Evolutionary conservation across 1,140 invertebrate species (phyloP).

Genomic region (Scaptomyza pallida): DNA sequence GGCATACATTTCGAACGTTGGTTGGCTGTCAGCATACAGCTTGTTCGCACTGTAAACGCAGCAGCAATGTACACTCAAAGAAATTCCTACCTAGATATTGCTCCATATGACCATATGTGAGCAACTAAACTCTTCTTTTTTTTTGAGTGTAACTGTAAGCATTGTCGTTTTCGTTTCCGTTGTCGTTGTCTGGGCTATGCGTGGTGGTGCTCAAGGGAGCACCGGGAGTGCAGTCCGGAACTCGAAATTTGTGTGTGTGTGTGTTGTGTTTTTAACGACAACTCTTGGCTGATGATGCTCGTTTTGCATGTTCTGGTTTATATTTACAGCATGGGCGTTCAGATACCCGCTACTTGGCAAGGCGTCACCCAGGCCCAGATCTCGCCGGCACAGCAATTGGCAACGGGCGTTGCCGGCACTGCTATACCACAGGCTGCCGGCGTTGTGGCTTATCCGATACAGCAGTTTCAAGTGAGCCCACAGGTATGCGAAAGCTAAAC

Average conservation of each 20-base stretch:
- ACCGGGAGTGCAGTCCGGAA: constrained; percentile 8
- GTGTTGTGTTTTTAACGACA: no score
- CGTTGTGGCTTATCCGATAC: constrained; percentile 92
- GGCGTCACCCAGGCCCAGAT: constrained; percentile 86
- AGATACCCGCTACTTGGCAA: constrained; percentile 88
- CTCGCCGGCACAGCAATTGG: constrained; percentile 86
- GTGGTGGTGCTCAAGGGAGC: constrained; percentile 50
- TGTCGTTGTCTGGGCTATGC: constrained; percentile 4
- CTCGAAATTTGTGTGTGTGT: constrained; percentile 17
- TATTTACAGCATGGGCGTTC: constrained; percentile 89
- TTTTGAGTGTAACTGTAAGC: no score
- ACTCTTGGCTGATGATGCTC: constrained; percentile 35
- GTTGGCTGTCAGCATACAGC: constrained; percentile 52
- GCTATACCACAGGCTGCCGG: constrained; percentile 87
- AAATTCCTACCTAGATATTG: no score
- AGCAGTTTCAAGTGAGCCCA: constrained; percentile 91
- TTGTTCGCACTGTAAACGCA: constrained; percentile 3
- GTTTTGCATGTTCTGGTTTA: constrained; percentile 28
- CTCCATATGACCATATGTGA: no score
- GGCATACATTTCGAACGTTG: constrained; percentile 33
- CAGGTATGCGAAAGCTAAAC: constrained; percentile 68
- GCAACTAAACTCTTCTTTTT: no score
- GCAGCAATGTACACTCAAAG: neutral
- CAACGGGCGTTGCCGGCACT: constrained; percentile 85
- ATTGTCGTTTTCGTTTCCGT: neutral